A percentile compares a stretch with the other conserved stretches of the same genome.
phyloP scores from a whole-genome alignment of 92 coral and sea anemone genomes.

The Muricea muricata region DNA sequence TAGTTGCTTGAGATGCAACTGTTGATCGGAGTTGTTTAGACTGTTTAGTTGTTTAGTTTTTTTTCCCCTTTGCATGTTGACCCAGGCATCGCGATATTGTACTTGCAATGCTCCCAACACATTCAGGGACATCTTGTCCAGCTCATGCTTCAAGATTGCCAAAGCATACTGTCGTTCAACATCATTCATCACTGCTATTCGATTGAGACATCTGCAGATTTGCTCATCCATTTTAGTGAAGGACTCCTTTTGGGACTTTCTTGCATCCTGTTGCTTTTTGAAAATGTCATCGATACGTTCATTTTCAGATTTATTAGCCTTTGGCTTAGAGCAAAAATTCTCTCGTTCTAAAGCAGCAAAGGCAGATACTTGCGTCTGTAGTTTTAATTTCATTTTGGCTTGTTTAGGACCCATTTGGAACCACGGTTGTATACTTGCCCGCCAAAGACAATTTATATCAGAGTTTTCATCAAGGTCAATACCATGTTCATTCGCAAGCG shows the following conservation, averaged over 20 bases:
- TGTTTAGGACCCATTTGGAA: slow-evolving; percentile 5
- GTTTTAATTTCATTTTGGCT: slow-evolving; percentile 15
- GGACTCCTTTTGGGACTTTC: slow-evolving; percentile 11
- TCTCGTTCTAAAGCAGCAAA: slow-evolving; percentile 27
- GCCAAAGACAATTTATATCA: neutral
- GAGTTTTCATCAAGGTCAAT: neutral
- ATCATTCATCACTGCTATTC: slow-evolving; percentile 22
- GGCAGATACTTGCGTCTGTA: slow-evolving; percentile 8
- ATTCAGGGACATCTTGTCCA: slow-evolving; percentile 25
- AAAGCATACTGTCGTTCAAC: slow-evolving; percentile 1
- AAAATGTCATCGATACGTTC: slow-evolving; percentile 25
- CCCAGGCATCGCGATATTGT: slow-evolving; percentile 13
- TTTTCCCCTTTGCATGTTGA: neutral
- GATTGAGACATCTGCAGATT: slow-evolving; percentile 18
- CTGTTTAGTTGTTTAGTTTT: neutral
- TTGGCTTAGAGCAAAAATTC: slow-evolving; percentile 11
- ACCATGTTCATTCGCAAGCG: neutral
- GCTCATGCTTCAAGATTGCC: slow-evolving; percentile 17
- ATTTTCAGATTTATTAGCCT: slow-evolving; percentile 25
- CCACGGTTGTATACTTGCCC: neutral
- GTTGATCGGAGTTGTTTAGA: neutral
- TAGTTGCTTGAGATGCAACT: neutral
- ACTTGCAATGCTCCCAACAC: slow-evolving; percentile 28
- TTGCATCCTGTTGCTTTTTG: neutral
- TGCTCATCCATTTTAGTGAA: slow-evolving; percentile 1